Evolutionary conservation across 2,797 vertebrate species (phyloP), one percentile per base, ranked within the genome.

Genomic region (Eptatretus atami): DNA sequence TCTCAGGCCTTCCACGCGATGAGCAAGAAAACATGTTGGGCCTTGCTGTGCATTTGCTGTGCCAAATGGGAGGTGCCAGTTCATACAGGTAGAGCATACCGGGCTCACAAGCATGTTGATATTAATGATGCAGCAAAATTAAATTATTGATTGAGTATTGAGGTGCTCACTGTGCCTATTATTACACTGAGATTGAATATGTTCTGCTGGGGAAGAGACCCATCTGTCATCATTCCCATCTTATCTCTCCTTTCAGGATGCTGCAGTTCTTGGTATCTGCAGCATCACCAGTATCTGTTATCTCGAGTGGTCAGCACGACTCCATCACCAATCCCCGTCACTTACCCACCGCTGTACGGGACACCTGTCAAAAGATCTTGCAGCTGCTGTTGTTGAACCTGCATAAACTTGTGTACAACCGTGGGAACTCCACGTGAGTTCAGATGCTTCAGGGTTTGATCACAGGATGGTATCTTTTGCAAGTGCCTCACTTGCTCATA

Each of bases 311-410:
- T 0, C 80, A 79, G 0, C 70, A 77, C 2, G 80, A 81, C 0
- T 79, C 82, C 1, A 80, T 82, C 25, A 25, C 10, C 11, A 10
- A 25, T 61, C 57, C 9, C n/a, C 57, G 24, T 11, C 9, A 61
- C 57, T n/a, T 61, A 12, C 57, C 57, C 1, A 85, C 92, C 31
- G 78, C 83, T 0, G 82, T 92, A 1, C 74, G 88, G 0, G 86
- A 94, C 64, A 82, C 83, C 31, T 93, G 87, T 15, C 86, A 95
- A 69, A 79, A 86, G 9, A 70, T 95, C 19, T 74, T 95, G 11
- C 84, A 88, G 65, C 79, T 82, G 68, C 77, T 95, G 15, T 79
- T 94, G 8, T 73, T 95, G 15, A 78, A 86, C 69, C 78, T 94
- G 1, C 86, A 93, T 65, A 94, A 90, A 63, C 69, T 88, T 53